These are phyloP conservation scores for Sinelater perroti DNA, from an alignment of 2,888 invertebrate genomes.

Conservation along the genomic window DNA sequence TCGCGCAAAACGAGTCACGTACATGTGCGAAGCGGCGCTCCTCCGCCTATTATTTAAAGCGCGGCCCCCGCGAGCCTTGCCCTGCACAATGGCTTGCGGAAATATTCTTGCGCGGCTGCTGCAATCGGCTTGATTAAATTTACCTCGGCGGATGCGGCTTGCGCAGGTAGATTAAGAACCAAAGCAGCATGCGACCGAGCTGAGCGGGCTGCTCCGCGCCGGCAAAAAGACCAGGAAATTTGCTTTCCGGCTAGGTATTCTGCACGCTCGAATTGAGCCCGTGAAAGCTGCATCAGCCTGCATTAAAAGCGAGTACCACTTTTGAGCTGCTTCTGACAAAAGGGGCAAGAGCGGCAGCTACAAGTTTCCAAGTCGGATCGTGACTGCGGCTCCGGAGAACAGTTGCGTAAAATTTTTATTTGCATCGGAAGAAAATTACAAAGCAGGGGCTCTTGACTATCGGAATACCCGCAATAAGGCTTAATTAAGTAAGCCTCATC, in stretches of 20 bases:
- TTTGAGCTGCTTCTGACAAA: slow-evolving; percentile 7
- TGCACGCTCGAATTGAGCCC: slow-evolving; percentile 7
- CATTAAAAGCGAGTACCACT: slow-evolving; percentile 12
- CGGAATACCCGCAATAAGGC: neutral
- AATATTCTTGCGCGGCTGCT: no score
- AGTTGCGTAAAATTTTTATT: slow-evolving; percentile 4
- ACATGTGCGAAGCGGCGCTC: no score
- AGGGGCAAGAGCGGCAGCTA: slow-evolving; percentile 4
- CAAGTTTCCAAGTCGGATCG: slow-evolving; percentile 2
- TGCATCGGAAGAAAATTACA: neutral
- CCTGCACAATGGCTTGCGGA: no score
- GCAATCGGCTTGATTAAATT: slow-evolving; percentile 7
- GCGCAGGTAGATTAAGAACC: no score
- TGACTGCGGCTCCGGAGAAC: slow-evolving; percentile 1
- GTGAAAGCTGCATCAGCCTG: slow-evolving; percentile 13
- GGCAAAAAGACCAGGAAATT: slow-evolving; percentile 2
- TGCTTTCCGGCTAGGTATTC: slow-evolving; percentile 1
- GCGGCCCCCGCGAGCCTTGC: no score
- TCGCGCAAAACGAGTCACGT: no score
- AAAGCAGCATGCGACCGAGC: neutral
- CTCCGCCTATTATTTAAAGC: no score
- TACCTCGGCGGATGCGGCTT: neutral
- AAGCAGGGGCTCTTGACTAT: neutral
- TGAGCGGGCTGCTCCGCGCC: neutral
- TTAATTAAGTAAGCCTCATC: no score